Percentiles rank a stretch among this genome's conserved stretches.
These are phyloP conservation scores for Cecidostiba fungosa DNA, from an alignment of 2,888 invertebrate genomes.

Conservation along the genomic window DNA sequence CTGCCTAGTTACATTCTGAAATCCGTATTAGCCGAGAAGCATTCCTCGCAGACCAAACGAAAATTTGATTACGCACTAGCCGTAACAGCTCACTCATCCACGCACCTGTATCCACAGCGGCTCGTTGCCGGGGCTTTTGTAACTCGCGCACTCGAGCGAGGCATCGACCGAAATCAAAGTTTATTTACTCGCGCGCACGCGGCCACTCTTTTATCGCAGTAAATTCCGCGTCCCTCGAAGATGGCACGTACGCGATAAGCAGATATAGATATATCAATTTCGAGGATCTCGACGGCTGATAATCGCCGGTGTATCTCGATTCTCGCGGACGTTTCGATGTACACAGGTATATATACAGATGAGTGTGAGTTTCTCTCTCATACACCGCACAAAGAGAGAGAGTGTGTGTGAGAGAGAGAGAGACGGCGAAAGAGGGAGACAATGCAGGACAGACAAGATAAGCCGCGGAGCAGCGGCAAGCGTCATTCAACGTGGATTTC, in stretches of 20 bases:
- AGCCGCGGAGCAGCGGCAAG: neutral
- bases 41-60: neutral
- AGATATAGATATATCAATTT: conserved; percentile 49
- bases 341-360: conserved; percentile 11
- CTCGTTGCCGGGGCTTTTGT: neutral
- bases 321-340: neutral
- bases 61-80: conserved; percentile 8
- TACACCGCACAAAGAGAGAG: neutral
- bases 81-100: neutral
- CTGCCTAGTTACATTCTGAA: neutral
- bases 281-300: conserved; percentile 42
- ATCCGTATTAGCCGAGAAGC: neutral
- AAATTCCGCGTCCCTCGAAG: conserved; percentile 59
- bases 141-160: neutral
- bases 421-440: neutral
- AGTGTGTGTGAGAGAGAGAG: neutral
- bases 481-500: conserved; percentile 22
- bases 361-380: neutral
- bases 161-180: conserved; percentile 59
- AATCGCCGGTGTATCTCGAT: conserved; percentile 42
- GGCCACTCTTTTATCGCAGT: conserved; percentile 55
- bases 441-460: conserved; percentile 9
- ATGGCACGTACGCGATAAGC: conserved; percentile 69
- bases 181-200: conserved; percentile 51
- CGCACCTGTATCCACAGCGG: neutral